Conservation (phyloP, 2,113 vertebrate species). For the Chaetodon trifascialis region DNA sequence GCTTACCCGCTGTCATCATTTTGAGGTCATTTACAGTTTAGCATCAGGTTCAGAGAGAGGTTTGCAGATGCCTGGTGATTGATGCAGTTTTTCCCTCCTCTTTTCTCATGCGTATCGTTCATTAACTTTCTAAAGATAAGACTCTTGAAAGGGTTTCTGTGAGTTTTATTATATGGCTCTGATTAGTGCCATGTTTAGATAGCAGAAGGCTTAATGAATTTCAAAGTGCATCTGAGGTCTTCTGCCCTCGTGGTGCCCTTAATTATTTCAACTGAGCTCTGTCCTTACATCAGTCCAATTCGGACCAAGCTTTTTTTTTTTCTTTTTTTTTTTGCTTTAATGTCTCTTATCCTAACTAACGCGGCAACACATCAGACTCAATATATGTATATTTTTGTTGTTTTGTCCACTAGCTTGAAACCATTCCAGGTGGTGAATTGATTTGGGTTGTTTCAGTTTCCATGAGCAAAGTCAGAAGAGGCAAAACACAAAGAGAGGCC, state of each 20-base stretch:
- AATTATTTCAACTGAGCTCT: constrained; percentile 54
- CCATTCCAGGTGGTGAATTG: constrained; percentile 15
- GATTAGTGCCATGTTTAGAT: constrained; percentile 70
- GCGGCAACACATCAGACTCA: not conserved
- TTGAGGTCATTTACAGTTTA: constrained; percentile 82
- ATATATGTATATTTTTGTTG: not conserved
- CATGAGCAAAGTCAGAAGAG: constrained; percentile 39
- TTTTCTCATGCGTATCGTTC: constrained; percentile 52
- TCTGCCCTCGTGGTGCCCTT: constrained; percentile 40
- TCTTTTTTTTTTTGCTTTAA: not conserved
- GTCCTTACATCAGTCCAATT: constrained; percentile 19
- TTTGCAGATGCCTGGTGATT: constrained; percentile 53
- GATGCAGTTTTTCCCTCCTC: constrained; percentile 30
- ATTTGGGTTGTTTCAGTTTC: constrained; percentile 45
- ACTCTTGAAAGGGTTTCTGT: constrained; percentile 52
- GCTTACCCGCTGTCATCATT: constrained; percentile 68
- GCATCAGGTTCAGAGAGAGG: constrained; percentile 55
- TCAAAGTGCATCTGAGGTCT: constrained; percentile 42
- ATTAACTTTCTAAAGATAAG: constrained; percentile 60
- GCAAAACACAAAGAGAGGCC: constrained; percentile 31
- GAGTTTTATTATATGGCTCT: constrained; percentile 61
- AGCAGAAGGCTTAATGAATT: constrained; percentile 55
- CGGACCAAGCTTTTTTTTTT: not conserved
- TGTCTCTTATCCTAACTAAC: not conserved
- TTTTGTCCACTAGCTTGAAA: constrained; percentile 17